phyloP scores from a whole-genome alignment of 2,113 vertebrate genomes.

The Trachemys scripta region DNA sequence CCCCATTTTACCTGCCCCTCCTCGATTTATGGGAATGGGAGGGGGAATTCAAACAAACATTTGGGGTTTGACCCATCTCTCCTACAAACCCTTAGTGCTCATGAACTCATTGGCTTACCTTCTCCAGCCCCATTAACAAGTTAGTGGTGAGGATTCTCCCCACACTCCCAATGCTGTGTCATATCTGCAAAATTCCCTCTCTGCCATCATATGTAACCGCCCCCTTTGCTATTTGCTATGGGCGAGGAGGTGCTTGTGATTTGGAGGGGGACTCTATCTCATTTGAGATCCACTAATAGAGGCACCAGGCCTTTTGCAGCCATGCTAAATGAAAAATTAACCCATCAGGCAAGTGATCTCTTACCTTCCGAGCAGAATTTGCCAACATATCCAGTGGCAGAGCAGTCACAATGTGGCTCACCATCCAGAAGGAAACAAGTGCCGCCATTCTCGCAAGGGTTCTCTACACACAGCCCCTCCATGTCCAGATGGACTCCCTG shows the following conservation, averaged over 20 bases:
- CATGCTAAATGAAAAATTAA: constrained; percentile 3
- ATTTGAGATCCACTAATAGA: background rate
- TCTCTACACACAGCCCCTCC: constrained; percentile 92
- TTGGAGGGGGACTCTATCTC: background rate
- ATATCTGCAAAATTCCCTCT: constrained; percentile 2
- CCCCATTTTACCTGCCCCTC: background rate
- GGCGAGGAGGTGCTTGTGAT: background rate
- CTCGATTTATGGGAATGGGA: background rate
- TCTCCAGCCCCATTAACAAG: background rate
- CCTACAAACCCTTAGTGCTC: background rate
- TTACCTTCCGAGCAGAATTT: constrained; percentile 97
- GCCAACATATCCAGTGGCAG: constrained; percentile 92
- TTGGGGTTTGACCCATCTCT: background rate
- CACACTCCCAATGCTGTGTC: background rate
- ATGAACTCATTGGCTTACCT: background rate
- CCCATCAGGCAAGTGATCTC: constrained; percentile 16
- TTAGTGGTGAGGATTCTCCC: background rate
- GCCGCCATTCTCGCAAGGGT: constrained; percentile 95
- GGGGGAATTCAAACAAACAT: background rate
- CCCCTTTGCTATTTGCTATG: background rate
- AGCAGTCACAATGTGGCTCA: constrained; percentile 94
- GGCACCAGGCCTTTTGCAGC: background rate
- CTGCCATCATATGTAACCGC: background rate
- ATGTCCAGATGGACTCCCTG: constrained; percentile 90
- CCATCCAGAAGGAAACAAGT: constrained; percentile 93